Conservation (phyloP, 2,888 invertebrate genomes). For the Ophion costatus region DNA sequence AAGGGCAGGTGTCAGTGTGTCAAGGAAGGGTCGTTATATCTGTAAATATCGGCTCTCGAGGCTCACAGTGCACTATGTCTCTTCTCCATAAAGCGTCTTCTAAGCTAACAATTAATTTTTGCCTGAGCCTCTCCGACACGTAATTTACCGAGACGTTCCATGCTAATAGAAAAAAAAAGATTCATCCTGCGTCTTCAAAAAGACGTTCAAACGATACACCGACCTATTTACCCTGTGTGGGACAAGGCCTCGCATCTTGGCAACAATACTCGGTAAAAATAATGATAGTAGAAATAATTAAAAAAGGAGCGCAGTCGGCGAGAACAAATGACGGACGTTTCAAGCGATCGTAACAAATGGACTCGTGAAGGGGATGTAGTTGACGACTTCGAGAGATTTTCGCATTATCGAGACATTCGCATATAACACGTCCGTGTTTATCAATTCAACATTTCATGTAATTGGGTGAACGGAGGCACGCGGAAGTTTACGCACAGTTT, state of each 20-base stretch:
- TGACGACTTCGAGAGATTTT: slow-evolving; percentile 20
- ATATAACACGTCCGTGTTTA: slow-evolving; percentile 3
- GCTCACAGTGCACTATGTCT: no score
- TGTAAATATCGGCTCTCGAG: no score
- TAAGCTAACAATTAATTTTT: no score
- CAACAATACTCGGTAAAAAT: background rate
- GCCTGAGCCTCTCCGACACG: no score
- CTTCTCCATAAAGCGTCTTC: no score
- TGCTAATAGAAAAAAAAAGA: background rate
- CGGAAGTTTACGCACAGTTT: slow-evolving; percentile 35
- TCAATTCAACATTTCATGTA: slow-evolving; percentile 5
- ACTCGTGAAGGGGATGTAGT: slow-evolving; percentile 25
- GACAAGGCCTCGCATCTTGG: slow-evolving; percentile 6
- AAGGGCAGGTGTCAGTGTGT: no score
- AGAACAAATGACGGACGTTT: background rate
- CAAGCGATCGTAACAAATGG: background rate
- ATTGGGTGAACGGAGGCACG: background rate
- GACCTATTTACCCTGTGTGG: background rate
- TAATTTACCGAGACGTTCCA: no score
- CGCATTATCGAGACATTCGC: background rate
- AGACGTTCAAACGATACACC: background rate
- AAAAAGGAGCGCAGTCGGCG: background rate
- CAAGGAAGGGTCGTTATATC: no score
- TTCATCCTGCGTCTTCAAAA: background rate
- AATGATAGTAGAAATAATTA: slow-evolving; percentile 5